A percentile compares a stretch with the other conserved stretches of the same genome.
These are phyloP conservation scores for Himalopsyche tibetana DNA, from an alignment of 2,888 invertebrate genomes.

Conservation along the genomic window DNA sequence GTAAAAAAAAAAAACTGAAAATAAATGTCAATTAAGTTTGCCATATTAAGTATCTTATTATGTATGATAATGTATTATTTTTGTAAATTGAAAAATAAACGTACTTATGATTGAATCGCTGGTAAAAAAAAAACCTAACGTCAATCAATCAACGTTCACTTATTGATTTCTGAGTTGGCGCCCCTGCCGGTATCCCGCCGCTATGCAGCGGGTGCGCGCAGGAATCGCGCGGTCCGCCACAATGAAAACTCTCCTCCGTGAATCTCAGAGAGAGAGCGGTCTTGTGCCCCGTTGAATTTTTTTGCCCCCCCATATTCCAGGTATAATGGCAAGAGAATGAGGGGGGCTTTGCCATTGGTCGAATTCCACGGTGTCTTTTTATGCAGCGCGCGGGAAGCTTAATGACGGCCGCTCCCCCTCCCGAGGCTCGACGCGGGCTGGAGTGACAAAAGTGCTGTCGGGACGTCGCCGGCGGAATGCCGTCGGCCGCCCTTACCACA, in stretches of 20 bases:
- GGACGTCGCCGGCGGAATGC: slow-evolving; percentile 61
- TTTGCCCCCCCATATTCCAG: slow-evolving; percentile 74
- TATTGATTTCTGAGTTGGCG: not conserved
- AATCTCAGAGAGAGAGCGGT: slow-evolving; percentile 62
- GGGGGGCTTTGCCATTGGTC: slow-evolving; percentile 76
- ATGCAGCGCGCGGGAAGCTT: slow-evolving; percentile 67
- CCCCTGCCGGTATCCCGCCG: slow-evolving; percentile 38
- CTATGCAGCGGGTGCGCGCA: slow-evolving; percentile 19
- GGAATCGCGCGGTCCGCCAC: slow-evolving; percentile 43
- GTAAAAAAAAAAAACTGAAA: too few species aligned
- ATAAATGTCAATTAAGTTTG: too few species aligned
- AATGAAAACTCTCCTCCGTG: slow-evolving; percentile 23
- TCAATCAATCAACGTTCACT: too few species aligned
- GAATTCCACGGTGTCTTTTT: slow-evolving; percentile 75
- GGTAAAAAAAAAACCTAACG: too few species aligned
- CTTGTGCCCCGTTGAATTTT: slow-evolving; percentile 76
- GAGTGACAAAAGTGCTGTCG: slow-evolving; percentile 65
- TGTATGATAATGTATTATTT: too few species aligned
- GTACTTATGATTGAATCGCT: too few species aligned
- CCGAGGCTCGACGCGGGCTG: slow-evolving; percentile 24
- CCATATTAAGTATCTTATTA: too few species aligned
- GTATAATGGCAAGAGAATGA: slow-evolving; percentile 71
- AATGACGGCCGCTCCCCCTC: slow-evolving; percentile 55
- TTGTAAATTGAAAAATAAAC: too few species aligned
- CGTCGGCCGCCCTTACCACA: slow-evolving; percentile 52